phyloP scores from a whole-genome alignment of 2,888 invertebrate species.

The Myopa tessellatipennis region DNA sequence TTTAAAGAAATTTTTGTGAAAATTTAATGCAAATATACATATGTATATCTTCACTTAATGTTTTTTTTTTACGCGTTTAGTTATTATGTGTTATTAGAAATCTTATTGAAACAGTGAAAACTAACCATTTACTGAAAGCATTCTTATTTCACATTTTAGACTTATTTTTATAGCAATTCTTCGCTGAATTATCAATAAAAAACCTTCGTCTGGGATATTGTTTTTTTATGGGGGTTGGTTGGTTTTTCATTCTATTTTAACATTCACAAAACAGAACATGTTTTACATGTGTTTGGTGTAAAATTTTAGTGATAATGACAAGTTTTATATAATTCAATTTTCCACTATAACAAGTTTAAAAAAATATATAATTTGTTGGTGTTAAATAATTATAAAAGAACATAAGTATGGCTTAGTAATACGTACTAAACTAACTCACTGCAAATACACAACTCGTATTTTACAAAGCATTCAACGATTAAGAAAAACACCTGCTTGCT shows the following conservation, averaged over 20 bases:
- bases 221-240: conserved; percentile 2
- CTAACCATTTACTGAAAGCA: background rate
- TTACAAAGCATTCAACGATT: background rate
- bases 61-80: background rate
- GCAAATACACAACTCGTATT: background rate
- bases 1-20: background rate
- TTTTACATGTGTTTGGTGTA: conserved; percentile 14
- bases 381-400: background rate
- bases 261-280: conserved; percentile 22
- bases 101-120: background rate
- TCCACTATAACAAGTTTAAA: conserved; percentile 1
- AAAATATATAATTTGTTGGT: conserved; percentile 2
- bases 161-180: background rate
- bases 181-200: background rate
- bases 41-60: background rate
- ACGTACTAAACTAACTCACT: background rate
- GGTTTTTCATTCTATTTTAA: conserved; percentile 25
- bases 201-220: background rate
- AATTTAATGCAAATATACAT: background rate
- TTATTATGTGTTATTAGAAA: background rate
- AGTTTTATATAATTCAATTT: background rate
- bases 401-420: conserved; percentile 14
- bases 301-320: background rate
- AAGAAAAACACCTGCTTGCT: too few species aligned
- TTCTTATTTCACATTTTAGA: background rate